A percentile compares a stretch with the other conserved stretches of the same genome.
phyloP scores from a whole-genome alignment of 2,113 vertebrate species.

The Corapipo altera region DNA sequence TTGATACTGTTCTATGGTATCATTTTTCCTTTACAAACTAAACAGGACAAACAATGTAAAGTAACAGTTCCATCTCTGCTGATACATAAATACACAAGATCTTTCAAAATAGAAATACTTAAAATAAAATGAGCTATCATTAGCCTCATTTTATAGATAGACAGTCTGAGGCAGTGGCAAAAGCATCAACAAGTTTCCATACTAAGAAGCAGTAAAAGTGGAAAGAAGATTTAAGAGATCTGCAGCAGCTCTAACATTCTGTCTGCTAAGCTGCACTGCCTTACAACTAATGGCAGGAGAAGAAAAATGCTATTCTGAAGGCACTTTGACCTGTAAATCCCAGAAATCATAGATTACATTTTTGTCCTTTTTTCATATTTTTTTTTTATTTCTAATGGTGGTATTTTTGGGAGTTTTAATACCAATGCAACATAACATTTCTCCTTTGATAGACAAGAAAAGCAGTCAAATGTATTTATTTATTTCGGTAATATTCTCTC shows the following conservation, averaged over 20 bases:
- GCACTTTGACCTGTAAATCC: neutral
- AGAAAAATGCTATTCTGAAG: neutral
- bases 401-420: neutral
- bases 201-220: neutral
- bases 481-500: neutral
- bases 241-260: neutral
- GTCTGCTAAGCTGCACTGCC: neutral
- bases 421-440: neutral
- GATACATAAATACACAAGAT: neutral
- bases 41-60: neutral
- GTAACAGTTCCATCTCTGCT: neutral
- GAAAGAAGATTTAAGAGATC: neutral
- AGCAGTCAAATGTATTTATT: neutral
- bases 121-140: neutral
- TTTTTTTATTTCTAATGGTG: neutral
- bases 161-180: neutral
- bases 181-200: neutral
- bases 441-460: neutral
- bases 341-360: neutral
- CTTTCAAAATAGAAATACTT: neutral
- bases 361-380: neutral
- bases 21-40: neutral
- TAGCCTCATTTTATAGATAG: neutral
- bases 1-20: neutral
- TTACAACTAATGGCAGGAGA: neutral